Conservation (phyloP, 2,888 invertebrate genomes). For the Coenonympha arcania region DNA sequence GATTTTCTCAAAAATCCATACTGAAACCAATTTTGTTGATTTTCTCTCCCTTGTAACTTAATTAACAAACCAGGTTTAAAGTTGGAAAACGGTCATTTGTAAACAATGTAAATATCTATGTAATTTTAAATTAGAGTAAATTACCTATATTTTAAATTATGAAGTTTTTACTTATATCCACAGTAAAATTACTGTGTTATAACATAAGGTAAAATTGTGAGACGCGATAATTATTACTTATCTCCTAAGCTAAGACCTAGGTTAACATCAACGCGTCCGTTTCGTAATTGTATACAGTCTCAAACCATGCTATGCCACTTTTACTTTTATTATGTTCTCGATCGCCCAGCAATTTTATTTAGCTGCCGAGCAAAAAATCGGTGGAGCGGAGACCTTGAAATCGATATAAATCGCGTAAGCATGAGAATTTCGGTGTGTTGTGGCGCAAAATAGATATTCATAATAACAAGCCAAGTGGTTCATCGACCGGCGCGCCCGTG, state of each 20-base stretch:
- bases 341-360: constrained; percentile 22
- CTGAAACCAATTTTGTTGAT: no score
- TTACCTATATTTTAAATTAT: no score
- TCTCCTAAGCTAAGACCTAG: not conserved
- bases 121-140: no score
- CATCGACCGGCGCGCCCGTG: constrained; percentile 66
- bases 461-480: constrained; percentile 42
- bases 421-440: constrained; percentile 33
- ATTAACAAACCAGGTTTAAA: no score
- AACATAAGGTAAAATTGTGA: no score
- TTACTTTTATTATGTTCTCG: constrained; percentile 22
- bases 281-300: constrained; percentile 10
- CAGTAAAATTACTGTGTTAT: no score
- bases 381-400: constrained; percentile 31
- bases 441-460: constrained; percentile 51
- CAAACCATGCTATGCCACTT: constrained; percentile 12
- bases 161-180: no score
- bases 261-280: constrained; percentile 13
- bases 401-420: constrained; percentile 32
- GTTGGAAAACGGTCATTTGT: no score
- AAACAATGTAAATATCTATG: no score
- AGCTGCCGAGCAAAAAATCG: constrained; percentile 25
- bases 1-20: no score
- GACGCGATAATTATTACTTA: not conserved
- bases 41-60: no score